A percentile compares a stretch with the other conserved stretches of the same genome.
Conservation (phyloP, 2,113 vertebrate genomes). For the Mobula birostris region DNA sequence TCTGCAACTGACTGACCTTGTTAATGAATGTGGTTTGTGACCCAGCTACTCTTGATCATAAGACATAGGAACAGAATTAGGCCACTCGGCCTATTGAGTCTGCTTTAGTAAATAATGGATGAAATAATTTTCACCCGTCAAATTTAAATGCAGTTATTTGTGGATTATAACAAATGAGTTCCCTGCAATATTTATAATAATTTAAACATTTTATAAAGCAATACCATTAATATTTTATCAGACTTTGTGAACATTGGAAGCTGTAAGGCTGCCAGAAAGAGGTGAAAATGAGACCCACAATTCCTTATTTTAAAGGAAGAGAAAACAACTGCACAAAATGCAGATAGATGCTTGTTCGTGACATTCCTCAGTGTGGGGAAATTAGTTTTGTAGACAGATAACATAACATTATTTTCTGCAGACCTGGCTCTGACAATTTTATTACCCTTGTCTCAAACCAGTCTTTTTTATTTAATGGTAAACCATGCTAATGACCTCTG, state of each 20-base stretch:
- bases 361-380: background rate
- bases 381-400: constrained; percentile 5
- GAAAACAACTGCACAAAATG: background rate
- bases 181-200: constrained; percentile 18
- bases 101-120: constrained; percentile 31
- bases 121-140: constrained; percentile 35
- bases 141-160: constrained; percentile 29
- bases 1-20: background rate
- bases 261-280: background rate
- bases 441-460: constrained; percentile 27
- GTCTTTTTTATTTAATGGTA: constrained; percentile 23
- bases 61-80: no score
- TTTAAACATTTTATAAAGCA: constrained; percentile 8
- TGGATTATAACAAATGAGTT: constrained; percentile 33
- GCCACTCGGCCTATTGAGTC: no score
- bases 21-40: constrained; percentile 26
- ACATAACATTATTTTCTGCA: background rate
- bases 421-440: constrained; percentile 17
- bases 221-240: constrained; percentile 1
- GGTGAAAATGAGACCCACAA: background rate
- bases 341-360: constrained; percentile 6
- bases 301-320: background rate
- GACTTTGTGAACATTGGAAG: background rate
- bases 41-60: background rate
- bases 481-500: background rate